Conservation (phyloP, 2,888 invertebrate species). For the Colostygia pectinataria region DNA sequence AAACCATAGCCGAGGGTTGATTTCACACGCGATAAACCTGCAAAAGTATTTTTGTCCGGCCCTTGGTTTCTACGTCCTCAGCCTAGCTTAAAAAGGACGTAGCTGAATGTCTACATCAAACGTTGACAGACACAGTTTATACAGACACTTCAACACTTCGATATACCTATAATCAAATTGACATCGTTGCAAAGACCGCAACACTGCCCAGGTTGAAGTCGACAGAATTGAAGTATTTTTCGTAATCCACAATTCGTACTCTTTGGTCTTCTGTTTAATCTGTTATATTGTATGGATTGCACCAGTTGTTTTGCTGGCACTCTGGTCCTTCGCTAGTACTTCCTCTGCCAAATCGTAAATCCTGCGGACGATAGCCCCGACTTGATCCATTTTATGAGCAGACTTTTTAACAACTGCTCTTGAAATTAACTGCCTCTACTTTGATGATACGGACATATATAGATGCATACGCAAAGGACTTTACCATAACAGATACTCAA, state of each 20-base stretch:
- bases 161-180: no score
- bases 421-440: conserved; percentile 32
- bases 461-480: background rate
- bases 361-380: conserved; percentile 44
- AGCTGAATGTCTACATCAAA: conserved; percentile 1
- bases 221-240: no score
- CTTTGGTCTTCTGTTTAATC: no score
- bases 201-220: no score
- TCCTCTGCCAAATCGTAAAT: conserved; percentile 35
- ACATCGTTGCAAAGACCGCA: no score
- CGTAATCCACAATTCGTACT: no score
- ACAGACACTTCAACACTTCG: no score
- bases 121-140: no score
- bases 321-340: conserved; percentile 35
- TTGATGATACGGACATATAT: conserved; percentile 15
- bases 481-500: no score
- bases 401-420: conserved; percentile 58
- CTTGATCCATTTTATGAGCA: conserved; percentile 57
- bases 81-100: conserved; percentile 8
- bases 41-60: conserved; percentile 55
- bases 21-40: conserved; percentile 66
- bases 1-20: conserved; percentile 56
- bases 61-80: conserved; percentile 40
- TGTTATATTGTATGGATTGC: background rate
- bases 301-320: background rate